Conservation (phyloP, 2,888 invertebrate species). For the Schizaphis graminum region DNA sequence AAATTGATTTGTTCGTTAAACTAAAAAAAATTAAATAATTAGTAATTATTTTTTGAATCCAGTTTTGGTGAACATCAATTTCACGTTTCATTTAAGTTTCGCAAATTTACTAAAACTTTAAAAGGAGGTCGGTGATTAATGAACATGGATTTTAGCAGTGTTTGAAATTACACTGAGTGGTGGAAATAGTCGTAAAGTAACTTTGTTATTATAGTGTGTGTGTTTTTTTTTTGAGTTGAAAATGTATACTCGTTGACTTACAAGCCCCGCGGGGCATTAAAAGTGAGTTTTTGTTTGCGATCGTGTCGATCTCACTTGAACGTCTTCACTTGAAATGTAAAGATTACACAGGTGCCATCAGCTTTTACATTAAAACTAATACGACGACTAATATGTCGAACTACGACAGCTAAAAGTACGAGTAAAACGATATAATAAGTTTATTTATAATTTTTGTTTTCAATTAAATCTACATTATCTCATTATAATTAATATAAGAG, state of each 20-base stretch:
- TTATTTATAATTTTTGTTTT: background rate
- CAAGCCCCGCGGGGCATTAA: background rate
- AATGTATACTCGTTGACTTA: conserved; percentile 23
- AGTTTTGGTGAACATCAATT: background rate
- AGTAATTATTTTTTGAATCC: background rate
- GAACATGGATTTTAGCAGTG: conserved; percentile 17
- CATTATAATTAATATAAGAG: background rate
- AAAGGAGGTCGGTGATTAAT: conserved; percentile 40
- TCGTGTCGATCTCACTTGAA: background rate
- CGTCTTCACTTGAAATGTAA: background rate
- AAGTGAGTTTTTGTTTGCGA: background rate
- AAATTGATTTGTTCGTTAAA: background rate
- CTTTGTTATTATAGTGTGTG: conserved; percentile 2
- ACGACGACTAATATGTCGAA: background rate
- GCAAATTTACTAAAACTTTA: conserved; percentile 11
- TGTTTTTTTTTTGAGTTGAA: background rate
- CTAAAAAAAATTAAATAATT: background rate
- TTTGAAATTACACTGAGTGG: conserved; percentile 15
- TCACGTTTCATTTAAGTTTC: conserved; percentile 8
- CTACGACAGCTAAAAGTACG: background rate
- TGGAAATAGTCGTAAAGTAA: conserved; percentile 12
- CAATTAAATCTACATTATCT: background rate
- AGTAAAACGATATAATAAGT: background rate
- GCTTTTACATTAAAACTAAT: background rate
- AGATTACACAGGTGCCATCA: background rate